These are phyloP conservation scores for Andrena praecox DNA, from an alignment of 2,888 invertebrate species.

Conservation along the genomic window DNA sequence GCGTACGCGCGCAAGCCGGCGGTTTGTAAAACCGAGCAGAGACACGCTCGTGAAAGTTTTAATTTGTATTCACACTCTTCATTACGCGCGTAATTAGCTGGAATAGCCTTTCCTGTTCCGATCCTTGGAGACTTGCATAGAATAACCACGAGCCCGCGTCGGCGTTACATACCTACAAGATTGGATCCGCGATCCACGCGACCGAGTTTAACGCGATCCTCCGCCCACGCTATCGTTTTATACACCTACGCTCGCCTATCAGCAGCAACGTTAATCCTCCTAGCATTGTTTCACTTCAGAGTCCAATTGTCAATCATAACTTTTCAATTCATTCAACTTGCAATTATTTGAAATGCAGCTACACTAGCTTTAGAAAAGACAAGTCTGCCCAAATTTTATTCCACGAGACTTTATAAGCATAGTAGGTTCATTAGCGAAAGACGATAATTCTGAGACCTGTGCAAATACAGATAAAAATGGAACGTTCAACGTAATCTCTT, in stretches of 20 bases:
- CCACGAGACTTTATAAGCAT: neutral
- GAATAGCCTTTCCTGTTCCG: constrained; percentile 43
- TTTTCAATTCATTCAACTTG: too few relatives aligned
- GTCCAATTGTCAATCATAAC: too few relatives aligned
- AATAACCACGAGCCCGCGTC: constrained; percentile 32
- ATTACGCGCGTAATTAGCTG: constrained; percentile 72
- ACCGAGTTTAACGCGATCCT: constrained; percentile 45
- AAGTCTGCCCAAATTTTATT: neutral
- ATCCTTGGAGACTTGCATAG: constrained; percentile 43
- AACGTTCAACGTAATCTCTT: constrained; percentile 40
- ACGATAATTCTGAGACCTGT: constrained; percentile 19
- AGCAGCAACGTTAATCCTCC: constrained; percentile 5
- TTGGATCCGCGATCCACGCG: constrained; percentile 43
- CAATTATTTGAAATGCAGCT: too few relatives aligned
- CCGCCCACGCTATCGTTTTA: constrained; percentile 15
- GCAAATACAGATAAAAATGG: constrained; percentile 44
- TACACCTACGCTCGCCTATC: constrained; percentile 16
- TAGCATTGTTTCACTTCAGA: too few relatives aligned
- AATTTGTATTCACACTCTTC: constrained; percentile 73
- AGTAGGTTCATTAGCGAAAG: neutral
- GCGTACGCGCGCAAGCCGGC: constrained; percentile 1
- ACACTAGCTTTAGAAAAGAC: neutral
- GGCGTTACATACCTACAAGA: constrained; percentile 27
- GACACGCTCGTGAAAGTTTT: constrained; percentile 48
- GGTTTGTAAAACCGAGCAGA: constrained; percentile 37